A percentile compares a stretch with the other conserved stretches of the same genome.
phyloP scores from a whole-genome alignment of 2,888 invertebrate genomes.

The Operophtera brumata region DNA sequence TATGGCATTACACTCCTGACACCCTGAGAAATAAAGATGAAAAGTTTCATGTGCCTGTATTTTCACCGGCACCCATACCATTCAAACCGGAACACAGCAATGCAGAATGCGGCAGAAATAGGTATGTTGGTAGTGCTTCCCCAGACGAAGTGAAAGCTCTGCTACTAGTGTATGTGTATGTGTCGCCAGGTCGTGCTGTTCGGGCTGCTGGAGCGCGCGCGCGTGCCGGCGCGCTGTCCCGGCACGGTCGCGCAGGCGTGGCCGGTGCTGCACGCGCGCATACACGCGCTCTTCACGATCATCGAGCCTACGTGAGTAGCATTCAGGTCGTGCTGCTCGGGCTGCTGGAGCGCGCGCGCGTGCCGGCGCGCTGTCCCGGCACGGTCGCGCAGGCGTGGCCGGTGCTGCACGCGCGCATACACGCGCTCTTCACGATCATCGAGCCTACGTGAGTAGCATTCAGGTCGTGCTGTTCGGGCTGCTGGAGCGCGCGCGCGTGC shows the following conservation, averaged over 20 bases:
- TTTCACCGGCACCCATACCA: too few species aligned
- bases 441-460: conserved; percentile 91
- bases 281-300: conserved; percentile 94
- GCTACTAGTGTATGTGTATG: background rate
- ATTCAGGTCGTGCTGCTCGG: conserved; percentile 88
- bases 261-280: conserved; percentile 95
- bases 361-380: conserved; percentile 91
- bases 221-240: conserved; percentile 91
- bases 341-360: conserved; percentile 90
- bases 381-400: conserved; percentile 97
- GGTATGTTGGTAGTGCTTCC: too few species aligned
- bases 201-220: conserved; percentile 92
- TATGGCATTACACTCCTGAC: too few species aligned
- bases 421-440: conserved; percentile 94
- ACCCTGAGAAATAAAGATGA: too few species aligned
- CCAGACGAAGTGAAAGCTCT: too few species aligned
- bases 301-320: conserved; percentile 94
- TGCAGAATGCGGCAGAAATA: too few species aligned
- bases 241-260: conserved; percentile 94
- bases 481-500: conserved; percentile 90
- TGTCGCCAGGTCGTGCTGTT: conserved; percentile 85
- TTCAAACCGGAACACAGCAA: too few species aligned
- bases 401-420: conserved; percentile 93
- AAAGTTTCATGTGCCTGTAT: too few species aligned
- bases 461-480: conserved; percentile 91